Base-by-base conservation (phyloP, 2,113 vertebrate species). In the Oryzias javanicus region DNA sequence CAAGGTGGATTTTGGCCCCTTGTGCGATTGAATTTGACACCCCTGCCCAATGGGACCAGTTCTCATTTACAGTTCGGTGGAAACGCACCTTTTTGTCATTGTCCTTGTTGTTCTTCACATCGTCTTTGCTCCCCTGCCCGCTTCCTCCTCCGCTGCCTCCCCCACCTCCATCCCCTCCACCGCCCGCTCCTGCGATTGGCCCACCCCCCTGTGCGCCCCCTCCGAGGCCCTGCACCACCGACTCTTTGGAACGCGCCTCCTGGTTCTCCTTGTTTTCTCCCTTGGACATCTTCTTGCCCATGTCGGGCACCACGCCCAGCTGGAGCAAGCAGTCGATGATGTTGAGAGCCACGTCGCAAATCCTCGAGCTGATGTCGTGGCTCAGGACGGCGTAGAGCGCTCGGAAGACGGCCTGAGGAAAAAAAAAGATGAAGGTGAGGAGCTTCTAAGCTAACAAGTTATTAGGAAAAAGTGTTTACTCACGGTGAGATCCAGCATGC, bases 401-500 rank as follows among this genome's bases (percentile, higher is more conserved):
- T 55, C 96, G 94, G 72, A 98, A 82, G 45, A 99, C 90, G 40
- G 97, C 95, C 98, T 99, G 80, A 10, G 22, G 42, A 48, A 53
- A 50, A 48, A 53, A 50, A 48, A 27, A 52, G 16, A n/a, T 20
- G 3, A 45, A 60, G 12, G 44, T 46, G 44, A 18, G 3, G 16
- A n/a, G n/a, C n/a, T n/a, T n/a, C n/a, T n/a, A n/a, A n/a, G n/a
- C n/a, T n/a, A n/a, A n/a, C n/a, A n/a, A n/a, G n/a, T n/a, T n/a
- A n/a, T n/a, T n/a, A n/a, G n/a, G n/a, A n/a, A n/a, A n/a, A 24
- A 46, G 17, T 6, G 20, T 27, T 42, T 2, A 61, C 91, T 94
- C 90, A 99, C 97, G 48, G 95, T 93, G 72, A 98, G 94, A 89
- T 99, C 97, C 79, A 99, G 90, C 96, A 98, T 98, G 87, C 97